Evolutionary conservation across 2,888 invertebrate species (phyloP), one percentile per base, ranked within the genome.

Genomic region (Opisthograptis luteolata): DNA sequence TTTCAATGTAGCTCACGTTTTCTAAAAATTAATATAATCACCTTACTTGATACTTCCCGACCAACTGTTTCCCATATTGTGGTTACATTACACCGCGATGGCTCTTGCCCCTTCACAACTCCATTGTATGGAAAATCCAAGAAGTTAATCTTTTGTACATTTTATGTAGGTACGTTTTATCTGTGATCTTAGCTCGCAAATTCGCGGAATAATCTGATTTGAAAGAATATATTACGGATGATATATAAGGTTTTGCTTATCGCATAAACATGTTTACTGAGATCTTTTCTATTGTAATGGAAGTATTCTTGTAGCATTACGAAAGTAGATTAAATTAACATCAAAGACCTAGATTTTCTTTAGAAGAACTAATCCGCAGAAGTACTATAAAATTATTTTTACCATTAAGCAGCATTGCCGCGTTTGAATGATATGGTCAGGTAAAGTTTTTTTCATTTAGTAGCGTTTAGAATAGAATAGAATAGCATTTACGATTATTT

Each of bases 51-150:
- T 66, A 62, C 66, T 68, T 63, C 62, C 56, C 64, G 59, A 64
- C 67, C 68, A 64, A 68, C 69, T 70, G 68, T 68, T 65, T 65
- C 66, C 63, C 69, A 73, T 71, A 72, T 70, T 66, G 47, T 31
- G 36, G 49, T 47, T 47, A 59, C 49, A 60, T 61, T 52, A 53
- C 54, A 52, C 46, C 48, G 36, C 48, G 34, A 44, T 44, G 46
- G 45, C 44, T 51, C 50, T 55, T 52, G 55, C 53, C 55, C 58
- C 58, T 57, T 58, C 47, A 54, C 57, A 51, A 40, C 46, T 60
- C 58, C 61, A 69, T 68, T 65, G 66, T 65, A 61, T 63, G 62
- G 66, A 66, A 69, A 66, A 64, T 69, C 65, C 62, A 59, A 69
- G 55, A 65, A 54, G 58, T 63, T 64, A 64, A 70, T 71, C 66